Conservation (phyloP, 2,797 vertebrate species). For the Parauchenoglanis punctatus region DNA sequence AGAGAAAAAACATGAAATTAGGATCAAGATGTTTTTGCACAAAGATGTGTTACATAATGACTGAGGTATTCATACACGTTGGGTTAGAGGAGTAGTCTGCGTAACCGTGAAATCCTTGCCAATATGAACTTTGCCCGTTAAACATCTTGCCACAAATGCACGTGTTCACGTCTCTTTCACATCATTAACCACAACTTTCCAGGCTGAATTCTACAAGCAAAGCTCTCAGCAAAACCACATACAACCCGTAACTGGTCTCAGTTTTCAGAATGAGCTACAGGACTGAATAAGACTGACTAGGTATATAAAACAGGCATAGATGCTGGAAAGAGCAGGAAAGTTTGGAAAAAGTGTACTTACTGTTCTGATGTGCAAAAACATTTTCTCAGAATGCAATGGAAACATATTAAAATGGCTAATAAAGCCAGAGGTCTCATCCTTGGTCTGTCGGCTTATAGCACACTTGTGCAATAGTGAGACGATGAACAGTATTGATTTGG, state of each 20-base stretch:
- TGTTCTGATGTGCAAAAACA: constrained; percentile 57
- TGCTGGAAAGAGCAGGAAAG: background rate
- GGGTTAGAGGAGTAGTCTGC: background rate
- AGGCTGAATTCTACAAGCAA: background rate
- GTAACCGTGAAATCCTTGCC: background rate
- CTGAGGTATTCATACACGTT: background rate
- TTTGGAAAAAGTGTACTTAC: constrained; percentile 62
- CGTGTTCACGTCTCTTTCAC: background rate
- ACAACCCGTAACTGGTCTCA: background rate
- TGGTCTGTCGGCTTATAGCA: constrained; percentile 41
- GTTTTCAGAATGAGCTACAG: background rate
- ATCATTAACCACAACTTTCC: background rate
- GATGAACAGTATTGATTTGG: constrained; percentile 68
- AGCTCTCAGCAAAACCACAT: background rate
- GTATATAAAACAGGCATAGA: background rate
- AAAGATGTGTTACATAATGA: background rate
- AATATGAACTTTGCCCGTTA: background rate
- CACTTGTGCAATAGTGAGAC: constrained; percentile 51
- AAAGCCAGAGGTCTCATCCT: constrained; percentile 69
- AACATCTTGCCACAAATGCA: background rate
- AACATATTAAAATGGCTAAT: constrained; percentile 58
- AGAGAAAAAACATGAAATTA: background rate
- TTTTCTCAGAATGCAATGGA: constrained; percentile 56
- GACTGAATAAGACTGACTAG: background rate
- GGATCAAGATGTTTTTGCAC: background rate